Evolutionary conservation across 2,888 invertebrate species (phyloP).

Genomic region (Brassicogethes aeneus): DNA sequence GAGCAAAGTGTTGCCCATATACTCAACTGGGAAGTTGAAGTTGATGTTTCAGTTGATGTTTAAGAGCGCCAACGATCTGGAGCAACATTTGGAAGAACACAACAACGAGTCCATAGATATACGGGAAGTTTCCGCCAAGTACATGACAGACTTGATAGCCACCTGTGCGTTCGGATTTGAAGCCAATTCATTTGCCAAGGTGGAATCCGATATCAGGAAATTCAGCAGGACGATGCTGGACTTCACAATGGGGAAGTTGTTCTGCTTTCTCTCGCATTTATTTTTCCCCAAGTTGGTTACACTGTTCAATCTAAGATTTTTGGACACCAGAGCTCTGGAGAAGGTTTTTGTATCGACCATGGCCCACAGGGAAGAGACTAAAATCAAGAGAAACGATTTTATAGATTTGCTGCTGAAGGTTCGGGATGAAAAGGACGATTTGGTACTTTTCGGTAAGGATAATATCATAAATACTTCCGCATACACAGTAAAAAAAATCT

Average conservation of each 20-base stretch:
- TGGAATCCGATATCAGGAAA: slow-evolving; percentile 34
- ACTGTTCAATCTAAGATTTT: slow-evolving; percentile 30
- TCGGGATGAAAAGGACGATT: no score
- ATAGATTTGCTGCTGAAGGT: slow-evolving; percentile 39
- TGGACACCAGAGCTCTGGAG: slow-evolving; percentile 32
- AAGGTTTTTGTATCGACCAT: slow-evolving; percentile 32
- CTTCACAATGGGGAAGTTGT: slow-evolving; percentile 24
- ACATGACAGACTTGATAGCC: slow-evolving; percentile 42
- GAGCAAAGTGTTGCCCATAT: slow-evolving; percentile 44
- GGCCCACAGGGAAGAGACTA: slow-evolving; percentile 24
- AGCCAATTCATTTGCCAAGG: slow-evolving; percentile 33
- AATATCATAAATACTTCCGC: no score
- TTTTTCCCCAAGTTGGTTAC: slow-evolving; percentile 32
- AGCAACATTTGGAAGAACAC: slow-evolving; percentile 24
- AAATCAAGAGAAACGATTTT: slow-evolving; percentile 37
- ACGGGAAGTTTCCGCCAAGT: slow-evolving; percentile 34
- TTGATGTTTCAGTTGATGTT: slow-evolving; percentile 43
- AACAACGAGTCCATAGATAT: slow-evolving; percentile 22
- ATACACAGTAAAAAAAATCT: no score
- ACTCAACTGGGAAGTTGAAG: slow-evolving; percentile 47
- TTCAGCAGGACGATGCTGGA: slow-evolving; percentile 34
- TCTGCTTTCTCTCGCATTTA: slow-evolving; percentile 29
- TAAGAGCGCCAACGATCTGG: slow-evolving; percentile 33
- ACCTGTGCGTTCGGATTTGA: slow-evolving; percentile 42
- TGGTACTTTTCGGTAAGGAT: no score